Percentiles rank a stretch among this genome's conserved stretches.
Evolutionary conservation across 2,888 invertebrate genomes (phyloP).

Genomic region (Mycalesis mineus): DNA sequence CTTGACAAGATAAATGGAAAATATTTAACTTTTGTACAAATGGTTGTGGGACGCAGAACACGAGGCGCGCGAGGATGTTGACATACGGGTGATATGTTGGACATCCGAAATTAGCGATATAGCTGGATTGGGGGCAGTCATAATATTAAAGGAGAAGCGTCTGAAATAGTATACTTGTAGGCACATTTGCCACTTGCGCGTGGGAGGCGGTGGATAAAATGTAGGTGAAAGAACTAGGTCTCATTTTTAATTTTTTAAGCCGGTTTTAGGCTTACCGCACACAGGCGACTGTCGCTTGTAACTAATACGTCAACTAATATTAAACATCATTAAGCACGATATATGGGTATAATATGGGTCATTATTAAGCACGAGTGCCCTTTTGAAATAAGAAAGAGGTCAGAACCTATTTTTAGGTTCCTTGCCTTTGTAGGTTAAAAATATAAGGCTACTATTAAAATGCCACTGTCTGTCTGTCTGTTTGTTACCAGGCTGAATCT

Average conservation of each 20-base stretch:
- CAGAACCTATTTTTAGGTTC: too few relatives aligned
- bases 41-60: neutral
- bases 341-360: too few relatives aligned
- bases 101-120: constrained; percentile 23
- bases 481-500: too few relatives aligned
- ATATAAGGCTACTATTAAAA: too few relatives aligned
- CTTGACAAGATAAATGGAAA: neutral
- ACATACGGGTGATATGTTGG: constrained; percentile 10
- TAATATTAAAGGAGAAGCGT: constrained; percentile 18
- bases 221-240: constrained; percentile 7
- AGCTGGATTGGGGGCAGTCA: constrained; percentile 17
- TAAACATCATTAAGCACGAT: too few relatives aligned
- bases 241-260: neutral
- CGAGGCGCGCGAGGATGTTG: neutral
- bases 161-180: constrained; percentile 7
- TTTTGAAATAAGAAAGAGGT: too few relatives aligned
- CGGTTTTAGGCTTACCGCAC: neutral
- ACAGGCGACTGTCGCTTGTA: neutral
- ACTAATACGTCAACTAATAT: too few relatives aligned
- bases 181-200: constrained; percentile 7
- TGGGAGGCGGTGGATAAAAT: constrained; percentile 2
- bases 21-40: neutral
- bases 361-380: too few relatives aligned
- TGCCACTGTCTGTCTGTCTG: too few relatives aligned
- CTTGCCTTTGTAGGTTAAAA: too few relatives aligned